Evolutionary conservation across 1,140 invertebrate species (phyloP), one percentile per base, ranked within the genome.

Genomic region (Penaeus chinensis): DNA sequence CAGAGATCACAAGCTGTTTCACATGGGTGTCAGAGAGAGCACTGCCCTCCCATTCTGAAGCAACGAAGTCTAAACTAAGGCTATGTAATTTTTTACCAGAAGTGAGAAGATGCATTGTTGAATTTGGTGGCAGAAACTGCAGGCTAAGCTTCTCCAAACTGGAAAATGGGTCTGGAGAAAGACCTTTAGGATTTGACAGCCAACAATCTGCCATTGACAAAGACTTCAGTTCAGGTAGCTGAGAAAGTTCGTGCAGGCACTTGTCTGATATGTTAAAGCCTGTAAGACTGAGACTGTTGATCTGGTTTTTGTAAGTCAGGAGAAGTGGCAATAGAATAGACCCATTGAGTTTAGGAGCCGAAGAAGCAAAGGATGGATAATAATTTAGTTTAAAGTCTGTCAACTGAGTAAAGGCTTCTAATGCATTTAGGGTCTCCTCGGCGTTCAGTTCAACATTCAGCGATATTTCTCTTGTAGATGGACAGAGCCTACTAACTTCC

Each of bases 11-110:
- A 16, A 87, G 80, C 5, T 82, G 60, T 65, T 32, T 74, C 16
- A 87, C 54, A 76, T 63, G 32, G 20, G 27, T 42, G 54, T 87
- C 85, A n/a, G 85, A 77, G 32, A 87, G 71, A 10, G 54, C 54
- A 82, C 77, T 87, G n/a, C 85, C 80, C 19, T 65, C 80, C 80
- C 77, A 82, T 42, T 87, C 85, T 37, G 80, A 87, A 16, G 66
- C 85, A 10, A 77, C 37, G 5, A 82, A 5, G 22, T 82, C 78
- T 13, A 87, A 62, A 62, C 47, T 62, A 32, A 87, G 27, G 37
- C 37, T n/a, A 22, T 63, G 54, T 22, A 87, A 32, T 42, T 76
- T 65, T 19, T 60, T n/a, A n/a, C 85, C 69, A 20, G 71, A 71
- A 20, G 85, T 82, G 22, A 87, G 32, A 27, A 87, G 80, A 16